Base-by-base conservation (phyloP, 1,140 invertebrate genomes). In the Rhopalosiphum maidis region DNA sequence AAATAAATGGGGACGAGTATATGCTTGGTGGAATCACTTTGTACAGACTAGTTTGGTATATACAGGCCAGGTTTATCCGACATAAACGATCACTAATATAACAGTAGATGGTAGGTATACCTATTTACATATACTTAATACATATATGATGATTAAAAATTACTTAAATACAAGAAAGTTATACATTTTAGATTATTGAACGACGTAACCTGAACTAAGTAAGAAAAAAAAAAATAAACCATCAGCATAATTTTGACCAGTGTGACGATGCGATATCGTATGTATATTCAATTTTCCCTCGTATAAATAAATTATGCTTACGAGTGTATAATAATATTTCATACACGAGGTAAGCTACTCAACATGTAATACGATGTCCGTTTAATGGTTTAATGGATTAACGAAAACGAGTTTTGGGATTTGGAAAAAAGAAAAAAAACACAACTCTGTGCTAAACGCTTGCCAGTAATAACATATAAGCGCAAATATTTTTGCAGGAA, bases 301-400 rank as follows among this genome's bases (percentile, higher is more conserved):
- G 23, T 4, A n/a, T 68, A n/a, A 30, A 60, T 60, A 11, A 9
- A 30, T 60, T 68, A 68, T 30, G 30, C 15, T n/a, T 68, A 68
- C 60, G 30, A 77, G 60, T 77, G 30, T 18, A 18, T 77, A 18
- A n/a, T 77, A 77, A 77, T 77, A n/a, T 77, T 77, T n/a, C 30
- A 6, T 68, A 18, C 3, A n/a, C 3, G 60, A 77, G 60, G 30
- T 77, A 77, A n/a, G 60, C 60, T 77, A 18, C 60, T 77, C 60
- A 77, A 77, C 60, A 35, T 77, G 60, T 77, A 77, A 77, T n/a
- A 35, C 2, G 60, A 86, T 86, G 85, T 86, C 85, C 85, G 37
- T 86, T 46, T 86, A 25, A 46, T 30, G 25, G 37, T 46, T 18
- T 30, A 30, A 18, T 30, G 25, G 85, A 41, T 41, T 85, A 85